Conservation (phyloP, 2,797 vertebrate genomes). For the Anisognathus igniventris region DNA sequence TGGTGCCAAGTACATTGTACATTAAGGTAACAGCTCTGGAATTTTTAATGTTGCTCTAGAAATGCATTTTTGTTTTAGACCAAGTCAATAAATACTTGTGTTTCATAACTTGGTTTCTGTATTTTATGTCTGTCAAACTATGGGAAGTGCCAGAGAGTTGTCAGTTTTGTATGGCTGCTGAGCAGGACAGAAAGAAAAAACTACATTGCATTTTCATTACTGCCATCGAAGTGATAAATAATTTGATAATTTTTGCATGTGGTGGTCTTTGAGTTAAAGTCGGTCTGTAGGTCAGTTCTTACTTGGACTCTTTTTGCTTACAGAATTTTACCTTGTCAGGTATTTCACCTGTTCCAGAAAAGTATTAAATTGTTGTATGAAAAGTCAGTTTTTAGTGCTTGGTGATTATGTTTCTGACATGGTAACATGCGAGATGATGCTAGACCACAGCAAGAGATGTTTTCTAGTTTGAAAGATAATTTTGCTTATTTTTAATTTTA, state of each 20-base stretch:
- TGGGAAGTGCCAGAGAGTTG: not conserved
- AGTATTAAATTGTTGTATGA: not conserved
- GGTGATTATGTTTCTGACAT: not conserved
- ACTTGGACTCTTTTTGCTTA: not conserved
- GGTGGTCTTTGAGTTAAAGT: not conserved
- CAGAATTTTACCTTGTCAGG: not conserved
- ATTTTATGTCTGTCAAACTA: not conserved
- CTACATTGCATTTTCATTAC: not conserved
- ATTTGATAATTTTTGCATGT: not conserved
- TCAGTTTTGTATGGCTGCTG: not conserved
- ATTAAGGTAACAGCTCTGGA: conserved; percentile 12
- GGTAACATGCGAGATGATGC: not conserved
- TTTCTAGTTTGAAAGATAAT: not conserved
- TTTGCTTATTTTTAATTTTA: not conserved
- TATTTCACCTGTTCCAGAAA: not conserved
- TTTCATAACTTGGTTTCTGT: not conserved
- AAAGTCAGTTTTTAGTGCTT: not conserved
- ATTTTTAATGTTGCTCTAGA: not conserved
- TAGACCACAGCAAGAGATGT: not conserved
- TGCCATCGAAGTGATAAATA: not conserved
- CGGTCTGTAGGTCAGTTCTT: not conserved
- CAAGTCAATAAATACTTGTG: not conserved
- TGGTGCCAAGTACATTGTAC: not conserved
- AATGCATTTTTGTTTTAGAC: accelerated
- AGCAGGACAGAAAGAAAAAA: not conserved